Conservation (phyloP, 2,888 invertebrate genomes). For the Allophyes oxyacanthae region DNA sequence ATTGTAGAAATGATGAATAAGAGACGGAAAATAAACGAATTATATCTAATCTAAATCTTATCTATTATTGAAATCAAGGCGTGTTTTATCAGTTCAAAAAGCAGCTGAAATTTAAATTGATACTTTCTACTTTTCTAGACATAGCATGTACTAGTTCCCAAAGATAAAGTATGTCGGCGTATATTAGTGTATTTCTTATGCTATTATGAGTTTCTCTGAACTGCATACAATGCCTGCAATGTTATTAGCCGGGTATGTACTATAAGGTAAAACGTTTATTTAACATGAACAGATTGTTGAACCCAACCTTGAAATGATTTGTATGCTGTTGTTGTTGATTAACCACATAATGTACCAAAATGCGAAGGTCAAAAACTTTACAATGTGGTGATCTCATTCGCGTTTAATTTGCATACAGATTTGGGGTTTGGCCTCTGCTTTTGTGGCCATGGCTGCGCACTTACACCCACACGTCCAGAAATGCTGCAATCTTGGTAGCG, state of each 20-base stretch:
- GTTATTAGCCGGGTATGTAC: background rate
- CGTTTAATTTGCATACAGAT: constrained; percentile 75
- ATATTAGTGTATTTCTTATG: constrained; percentile 14
- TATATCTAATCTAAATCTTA: constrained; percentile 23
- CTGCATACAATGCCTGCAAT: too few relatives aligned
- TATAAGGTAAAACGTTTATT: constrained; percentile 20
- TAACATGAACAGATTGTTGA: constrained; percentile 27
- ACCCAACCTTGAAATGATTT: constrained; percentile 39
- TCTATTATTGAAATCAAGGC: constrained; percentile 13
- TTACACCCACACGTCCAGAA: constrained; percentile 56
- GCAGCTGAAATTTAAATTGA: constrained; percentile 8
- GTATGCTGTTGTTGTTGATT: constrained; percentile 42
- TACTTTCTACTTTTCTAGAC: constrained; percentile 6
- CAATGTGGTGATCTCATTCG: constrained; percentile 78
- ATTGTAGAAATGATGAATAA: constrained; percentile 7
- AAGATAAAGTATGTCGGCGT: constrained; percentile 12
- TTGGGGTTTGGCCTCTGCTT: constrained; percentile 70
- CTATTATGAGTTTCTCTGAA: constrained; percentile 6
- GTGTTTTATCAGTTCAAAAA: constrained; percentile 15
- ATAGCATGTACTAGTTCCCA: constrained; percentile 20
- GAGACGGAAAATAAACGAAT: background rate
- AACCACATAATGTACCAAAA: constrained; percentile 52
- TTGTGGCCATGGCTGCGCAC: constrained; percentile 58
- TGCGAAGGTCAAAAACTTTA: constrained; percentile 57
- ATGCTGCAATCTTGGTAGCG: constrained; percentile 20